A percentile compares a stretch with the other conserved stretches of the same genome.
phyloP scores from a whole-genome alignment of 1,140 invertebrate genomes.

The Theocolax elegans region DNA sequence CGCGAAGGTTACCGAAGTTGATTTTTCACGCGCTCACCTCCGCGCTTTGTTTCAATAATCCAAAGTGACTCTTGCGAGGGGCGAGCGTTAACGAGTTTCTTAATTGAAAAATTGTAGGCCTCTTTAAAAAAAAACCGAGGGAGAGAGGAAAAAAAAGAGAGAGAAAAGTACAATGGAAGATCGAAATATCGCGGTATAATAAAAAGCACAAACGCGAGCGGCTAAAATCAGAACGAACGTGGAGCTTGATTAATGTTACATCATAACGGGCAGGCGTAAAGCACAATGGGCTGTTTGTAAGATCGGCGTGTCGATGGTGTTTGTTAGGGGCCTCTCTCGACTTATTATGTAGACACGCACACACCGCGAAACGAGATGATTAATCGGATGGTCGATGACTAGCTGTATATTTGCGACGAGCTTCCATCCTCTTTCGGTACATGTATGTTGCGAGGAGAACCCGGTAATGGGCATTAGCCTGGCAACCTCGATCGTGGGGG shows the following conservation, averaged over 20 bases:
- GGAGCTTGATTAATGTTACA: constrained; percentile 32
- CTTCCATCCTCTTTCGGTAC: constrained; percentile 2
- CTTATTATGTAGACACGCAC: neutral
- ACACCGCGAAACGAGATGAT: constrained; percentile 24
- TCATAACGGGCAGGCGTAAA: neutral
- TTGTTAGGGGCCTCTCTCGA: neutral
- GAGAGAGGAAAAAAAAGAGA: neutral
- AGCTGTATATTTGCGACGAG: constrained; percentile 3
- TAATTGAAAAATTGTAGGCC: constrained; percentile 28
- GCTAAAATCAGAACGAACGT: constrained; percentile 1
- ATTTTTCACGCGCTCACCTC: neutral
- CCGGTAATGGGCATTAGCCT: constrained; percentile 8
- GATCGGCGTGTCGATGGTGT: constrained; percentile 14
- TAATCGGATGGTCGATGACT: constrained; percentile 33
- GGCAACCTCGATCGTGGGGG: too few species aligned
- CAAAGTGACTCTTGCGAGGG: neutral
- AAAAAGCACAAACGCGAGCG: neutral
- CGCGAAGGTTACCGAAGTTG: neutral
- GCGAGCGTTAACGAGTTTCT: constrained; percentile 19
- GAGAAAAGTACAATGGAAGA: neutral
- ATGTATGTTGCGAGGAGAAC: too few species aligned
- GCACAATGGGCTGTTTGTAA: constrained; percentile 29
- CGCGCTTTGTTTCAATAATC: constrained; percentile 19
- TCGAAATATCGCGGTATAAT: neutral
- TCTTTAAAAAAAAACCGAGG: neutral